A percentile compares a stretch with the other conserved stretches of the same genome.
Conservation (phyloP, 2,113 vertebrate genomes). For the Malurus alboscapulatus region DNA sequence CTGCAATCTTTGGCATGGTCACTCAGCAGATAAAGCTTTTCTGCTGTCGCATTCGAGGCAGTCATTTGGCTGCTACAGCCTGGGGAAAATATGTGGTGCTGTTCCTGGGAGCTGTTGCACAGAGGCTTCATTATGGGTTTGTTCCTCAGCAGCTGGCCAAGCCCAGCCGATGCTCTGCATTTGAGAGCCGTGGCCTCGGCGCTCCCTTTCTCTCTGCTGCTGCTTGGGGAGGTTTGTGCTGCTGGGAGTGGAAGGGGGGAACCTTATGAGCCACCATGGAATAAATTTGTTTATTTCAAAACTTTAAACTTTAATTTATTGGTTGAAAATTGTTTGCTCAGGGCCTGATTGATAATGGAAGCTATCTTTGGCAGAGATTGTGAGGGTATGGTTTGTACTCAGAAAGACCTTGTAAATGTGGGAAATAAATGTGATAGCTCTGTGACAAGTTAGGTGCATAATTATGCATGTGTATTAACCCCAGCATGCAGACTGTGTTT, state of each 20-base stretch:
- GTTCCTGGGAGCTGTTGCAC: constrained; percentile 15
- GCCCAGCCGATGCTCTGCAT: background rate
- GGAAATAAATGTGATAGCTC: background rate
- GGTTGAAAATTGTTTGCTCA: background rate
- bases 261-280: background rate
- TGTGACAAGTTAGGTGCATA: background rate
- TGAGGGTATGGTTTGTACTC: background rate
- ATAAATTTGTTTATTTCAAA: background rate
- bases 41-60: background rate
- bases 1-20: constrained; percentile 59
- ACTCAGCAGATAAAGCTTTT: constrained; percentile 43
- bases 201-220: background rate
- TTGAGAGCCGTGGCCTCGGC: background rate
- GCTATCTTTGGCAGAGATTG: background rate
- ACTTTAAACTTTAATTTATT: background rate
- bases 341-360: background rate
- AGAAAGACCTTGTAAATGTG: background rate
- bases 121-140: constrained; percentile 19
- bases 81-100: constrained; percentile 35
- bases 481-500: background rate
- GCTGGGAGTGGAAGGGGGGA: background rate
- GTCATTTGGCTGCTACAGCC: constrained; percentile 37
- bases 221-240: background rate
- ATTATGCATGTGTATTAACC: background rate
- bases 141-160: constrained; percentile 9